phyloP scores from a whole-genome alignment of 1,140 invertebrate genomes.

The Ceratitis capitata region DNA sequence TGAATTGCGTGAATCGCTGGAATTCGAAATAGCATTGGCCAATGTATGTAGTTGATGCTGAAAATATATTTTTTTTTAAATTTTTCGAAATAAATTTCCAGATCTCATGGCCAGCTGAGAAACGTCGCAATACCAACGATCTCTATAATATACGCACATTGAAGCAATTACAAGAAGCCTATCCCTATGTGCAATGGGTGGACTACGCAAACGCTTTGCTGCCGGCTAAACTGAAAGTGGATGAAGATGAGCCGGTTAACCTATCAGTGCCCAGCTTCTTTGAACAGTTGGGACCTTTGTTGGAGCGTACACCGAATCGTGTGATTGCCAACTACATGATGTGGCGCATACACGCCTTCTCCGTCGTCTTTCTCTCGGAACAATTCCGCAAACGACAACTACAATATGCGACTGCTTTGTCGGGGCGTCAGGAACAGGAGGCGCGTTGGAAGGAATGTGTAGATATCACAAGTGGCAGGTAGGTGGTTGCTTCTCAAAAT shows the following conservation, averaged over 20 bases:
- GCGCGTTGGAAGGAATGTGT: conserved; percentile 89
- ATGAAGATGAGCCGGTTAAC: conserved; percentile 78
- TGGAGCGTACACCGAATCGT: conserved; percentile 67
- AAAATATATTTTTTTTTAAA: neutral
- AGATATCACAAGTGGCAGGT: conserved; percentile 77
- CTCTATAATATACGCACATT: conserved; percentile 92
- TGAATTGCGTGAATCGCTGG: conserved; percentile 83
- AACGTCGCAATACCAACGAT: conserved; percentile 88
- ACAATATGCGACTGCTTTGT: conserved; percentile 77
- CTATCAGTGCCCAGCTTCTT: conserved; percentile 84
- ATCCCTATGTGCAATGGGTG: conserved; percentile 69
- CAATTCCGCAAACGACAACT: conserved; percentile 77
- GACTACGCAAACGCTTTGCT: conserved; percentile 84
- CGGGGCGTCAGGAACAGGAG: conserved; percentile 78
- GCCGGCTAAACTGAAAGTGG: conserved; percentile 70
- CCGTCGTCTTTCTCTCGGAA: conserved; percentile 80
- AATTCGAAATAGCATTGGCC: conserved; percentile 93
- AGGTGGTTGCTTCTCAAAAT: conserved; percentile 44
- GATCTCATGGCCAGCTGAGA: conserved; percentile 90
- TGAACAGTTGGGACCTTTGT: conserved; percentile 71
- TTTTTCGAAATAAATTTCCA: conserved; percentile 57
- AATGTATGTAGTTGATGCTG: conserved; percentile 74
- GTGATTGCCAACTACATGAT: conserved; percentile 81
- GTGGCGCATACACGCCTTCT: conserved; percentile 80
- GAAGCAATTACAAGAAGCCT: conserved; percentile 76